Percentiles rank a stretch among this genome's conserved stretches.
These are phyloP conservation scores for Dasypolia templi DNA, from an alignment of 2,888 invertebrate genomes.

Conservation along the genomic window DNA sequence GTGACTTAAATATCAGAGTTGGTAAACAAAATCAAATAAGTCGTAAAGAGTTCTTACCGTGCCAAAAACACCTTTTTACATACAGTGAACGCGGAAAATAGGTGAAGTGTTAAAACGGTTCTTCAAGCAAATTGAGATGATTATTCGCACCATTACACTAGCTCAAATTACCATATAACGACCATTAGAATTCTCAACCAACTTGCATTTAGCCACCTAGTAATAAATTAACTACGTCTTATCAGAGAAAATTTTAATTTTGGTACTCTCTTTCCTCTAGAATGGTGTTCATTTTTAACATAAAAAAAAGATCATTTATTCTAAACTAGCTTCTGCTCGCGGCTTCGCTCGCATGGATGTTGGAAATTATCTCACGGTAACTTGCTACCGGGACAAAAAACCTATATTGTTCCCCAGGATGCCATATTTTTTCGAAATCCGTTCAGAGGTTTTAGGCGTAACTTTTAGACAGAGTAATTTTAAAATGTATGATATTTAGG, in stretches of 20 bases:
- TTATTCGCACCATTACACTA: slow-evolving; percentile 51
- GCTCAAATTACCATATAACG: slow-evolving; percentile 49
- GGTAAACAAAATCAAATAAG: not conserved
- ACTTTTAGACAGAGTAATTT: no score
- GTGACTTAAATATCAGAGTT: not conserved
- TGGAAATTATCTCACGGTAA: no score
- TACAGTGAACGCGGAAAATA: slow-evolving; percentile 15
- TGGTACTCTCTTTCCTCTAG: not conserved
- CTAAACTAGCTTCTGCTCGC: no score
- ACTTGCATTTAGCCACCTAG: slow-evolving; percentile 23
- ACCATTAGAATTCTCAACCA: slow-evolving; percentile 38
- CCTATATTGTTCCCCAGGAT: no score
- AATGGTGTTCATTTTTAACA: not conserved
- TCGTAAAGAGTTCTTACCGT: not conserved
- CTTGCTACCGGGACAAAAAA: no score
- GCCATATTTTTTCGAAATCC: no score
- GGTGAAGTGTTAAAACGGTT: slow-evolving; percentile 30
- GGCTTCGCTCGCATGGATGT: no score
- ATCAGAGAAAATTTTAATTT: slow-evolving; percentile 27
- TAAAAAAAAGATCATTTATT: not conserved
- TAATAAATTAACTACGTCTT: slow-evolving; percentile 28
- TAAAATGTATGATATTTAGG: no score
- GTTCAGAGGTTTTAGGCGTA: no score
- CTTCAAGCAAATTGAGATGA: slow-evolving; percentile 28
- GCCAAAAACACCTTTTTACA: slow-evolving; percentile 17